Conservation (phyloP, 2,113 vertebrate species). For the Ovibos moschatus region DNA sequence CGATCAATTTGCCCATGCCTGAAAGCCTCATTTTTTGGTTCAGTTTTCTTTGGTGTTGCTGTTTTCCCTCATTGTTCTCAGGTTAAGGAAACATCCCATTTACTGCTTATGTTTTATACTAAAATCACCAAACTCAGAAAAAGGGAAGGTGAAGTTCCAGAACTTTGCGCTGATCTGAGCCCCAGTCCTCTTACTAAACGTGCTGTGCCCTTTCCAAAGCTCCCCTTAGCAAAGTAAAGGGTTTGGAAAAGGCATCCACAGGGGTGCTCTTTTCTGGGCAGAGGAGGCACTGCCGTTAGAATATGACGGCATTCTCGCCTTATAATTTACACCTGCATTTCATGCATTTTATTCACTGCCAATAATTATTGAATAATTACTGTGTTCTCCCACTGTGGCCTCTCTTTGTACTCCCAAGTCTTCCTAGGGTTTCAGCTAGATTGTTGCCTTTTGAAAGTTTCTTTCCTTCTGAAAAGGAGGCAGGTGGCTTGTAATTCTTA, state of each 20-base stretch:
- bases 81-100: neutral
- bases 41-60: neutral
- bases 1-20: neutral
- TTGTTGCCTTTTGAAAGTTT: conserved; percentile 70
- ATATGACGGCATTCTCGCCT: conserved; percentile 65
- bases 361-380: conserved; percentile 79
- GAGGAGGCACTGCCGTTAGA: conserved; percentile 5
- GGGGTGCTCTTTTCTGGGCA: conserved; percentile 30
- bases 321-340: conserved; percentile 70
- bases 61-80: neutral
- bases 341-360: conserved; percentile 66
- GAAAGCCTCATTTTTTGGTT: neutral
- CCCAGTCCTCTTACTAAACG: neutral
- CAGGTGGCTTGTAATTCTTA: conserved; percentile 67
- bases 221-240: conserved; percentile 34
- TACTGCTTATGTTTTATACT: neutral
- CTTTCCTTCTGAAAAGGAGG: conserved; percentile 56
- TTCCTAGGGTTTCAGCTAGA: conserved; percentile 52
- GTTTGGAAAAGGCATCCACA: conserved; percentile 33
- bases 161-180: neutral
- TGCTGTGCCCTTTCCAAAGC: conserved; percentile 52
- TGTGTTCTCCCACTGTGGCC: conserved; percentile 54
- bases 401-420: conserved; percentile 69
- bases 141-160: neutral
- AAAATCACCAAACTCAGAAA: conserved; percentile 40